Conservation (phyloP, 2,797 vertebrate species). For the Tinamus major region DNA sequence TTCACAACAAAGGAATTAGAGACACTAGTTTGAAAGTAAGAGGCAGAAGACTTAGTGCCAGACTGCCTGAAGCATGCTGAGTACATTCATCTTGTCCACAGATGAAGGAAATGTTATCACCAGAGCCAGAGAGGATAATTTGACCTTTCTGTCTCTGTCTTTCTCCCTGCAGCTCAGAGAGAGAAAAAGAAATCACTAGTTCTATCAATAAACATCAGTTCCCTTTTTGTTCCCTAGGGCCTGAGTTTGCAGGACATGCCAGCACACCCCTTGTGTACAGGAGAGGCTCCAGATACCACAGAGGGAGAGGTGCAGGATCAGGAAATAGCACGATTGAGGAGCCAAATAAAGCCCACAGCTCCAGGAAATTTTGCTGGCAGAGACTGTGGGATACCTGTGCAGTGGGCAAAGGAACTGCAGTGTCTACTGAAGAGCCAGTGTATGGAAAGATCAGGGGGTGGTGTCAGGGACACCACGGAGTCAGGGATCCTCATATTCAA, state of each 20-base stretch:
- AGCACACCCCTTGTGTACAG: not conserved
- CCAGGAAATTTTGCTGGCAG: not conserved
- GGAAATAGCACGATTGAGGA: not conserved
- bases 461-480: not conserved
- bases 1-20: not conserved
- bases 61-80: conserved; percentile 2
- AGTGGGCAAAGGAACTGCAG: not conserved
- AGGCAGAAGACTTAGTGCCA: not conserved
- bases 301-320: not conserved
- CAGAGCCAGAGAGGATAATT: conserved; percentile 22
- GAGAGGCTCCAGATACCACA: not conserved
- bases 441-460: not conserved
- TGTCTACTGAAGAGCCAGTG: not conserved
- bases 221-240: not conserved
- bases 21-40: not conserved
- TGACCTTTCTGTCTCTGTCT: conserved; percentile 4
- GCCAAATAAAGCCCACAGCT: not conserved
- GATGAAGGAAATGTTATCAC: conserved; percentile 37
- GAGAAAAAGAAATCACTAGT: not conserved
- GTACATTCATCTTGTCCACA: conserved; percentile 9
- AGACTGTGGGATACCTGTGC: not conserved
- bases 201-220: conserved; percentile 12
- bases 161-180: not conserved
- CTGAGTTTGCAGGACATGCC: not conserved
- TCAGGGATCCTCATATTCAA: not conserved